These are phyloP conservation scores for Parapsyche elsis DNA, from an alignment of 1,140 invertebrate genomes.

Conservation along the genomic window DNA sequence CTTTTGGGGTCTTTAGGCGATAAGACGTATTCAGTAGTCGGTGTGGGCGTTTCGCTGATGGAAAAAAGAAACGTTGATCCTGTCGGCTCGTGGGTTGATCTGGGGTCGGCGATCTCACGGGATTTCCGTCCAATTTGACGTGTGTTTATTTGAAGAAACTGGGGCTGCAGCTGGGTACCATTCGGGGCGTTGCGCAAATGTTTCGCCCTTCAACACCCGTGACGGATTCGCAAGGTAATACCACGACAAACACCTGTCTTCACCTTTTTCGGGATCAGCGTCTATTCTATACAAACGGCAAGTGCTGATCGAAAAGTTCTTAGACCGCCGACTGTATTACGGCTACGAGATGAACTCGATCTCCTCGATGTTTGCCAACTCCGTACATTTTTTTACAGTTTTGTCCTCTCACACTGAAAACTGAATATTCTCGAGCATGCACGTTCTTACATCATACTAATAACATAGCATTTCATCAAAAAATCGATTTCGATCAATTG, in stretches of 20 bases:
- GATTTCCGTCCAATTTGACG: conserved; percentile 38
- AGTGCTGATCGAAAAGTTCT: too few species aligned
- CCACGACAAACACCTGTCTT: conserved; percentile 19
- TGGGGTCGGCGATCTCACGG: background rate
- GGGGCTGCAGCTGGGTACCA: background rate
- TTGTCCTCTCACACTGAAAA: too few species aligned
- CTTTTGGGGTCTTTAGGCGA: background rate
- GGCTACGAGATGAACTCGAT: too few species aligned
- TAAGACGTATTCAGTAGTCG: background rate
- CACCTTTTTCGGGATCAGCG: background rate
- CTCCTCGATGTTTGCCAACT: too few species aligned
- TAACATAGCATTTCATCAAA: too few species aligned
- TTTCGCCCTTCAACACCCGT: conserved; percentile 3
- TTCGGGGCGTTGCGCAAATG: background rate
- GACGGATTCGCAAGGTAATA: background rate
- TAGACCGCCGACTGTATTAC: too few species aligned
- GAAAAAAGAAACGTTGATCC: conserved; percentile 13
- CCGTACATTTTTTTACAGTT: too few species aligned
- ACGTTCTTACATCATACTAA: too few species aligned
- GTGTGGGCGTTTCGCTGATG: background rate
- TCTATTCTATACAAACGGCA: too few species aligned
- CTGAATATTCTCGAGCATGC: too few species aligned
- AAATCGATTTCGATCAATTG: too few species aligned
- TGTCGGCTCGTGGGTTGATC: conserved; percentile 11
- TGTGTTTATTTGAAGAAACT: conserved; percentile 25